Percentiles rank a stretch among this genome's conserved stretches.
These are phyloP conservation scores for Drosophila nigritarsus DNA, from an alignment of 2,888 invertebrate species.

Conservation along the genomic window DNA sequence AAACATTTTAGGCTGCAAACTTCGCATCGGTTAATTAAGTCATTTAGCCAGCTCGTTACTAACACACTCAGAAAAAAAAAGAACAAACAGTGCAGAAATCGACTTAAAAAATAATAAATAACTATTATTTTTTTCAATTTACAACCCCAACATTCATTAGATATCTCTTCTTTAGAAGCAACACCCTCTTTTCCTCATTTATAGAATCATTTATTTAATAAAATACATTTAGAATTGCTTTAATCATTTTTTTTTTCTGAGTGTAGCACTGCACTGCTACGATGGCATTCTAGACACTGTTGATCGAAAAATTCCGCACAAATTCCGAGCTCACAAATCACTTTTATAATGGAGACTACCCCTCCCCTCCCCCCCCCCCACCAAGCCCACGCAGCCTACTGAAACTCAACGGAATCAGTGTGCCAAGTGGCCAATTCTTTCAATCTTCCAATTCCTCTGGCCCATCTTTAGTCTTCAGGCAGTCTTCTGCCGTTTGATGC, in stretches of 20 bases:
- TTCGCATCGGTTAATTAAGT: slow-evolving; percentile 66
- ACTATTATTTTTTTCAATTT: background rate
- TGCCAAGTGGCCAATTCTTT: slow-evolving; percentile 4
- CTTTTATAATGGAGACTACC: slow-evolving; percentile 66
- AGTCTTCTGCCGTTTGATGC: slow-evolving; percentile 27
- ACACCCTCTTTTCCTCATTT: background rate
- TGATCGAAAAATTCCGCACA: slow-evolving; percentile 58
- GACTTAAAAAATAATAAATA: background rate
- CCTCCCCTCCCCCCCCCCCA: background rate
- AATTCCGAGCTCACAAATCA: slow-evolving; percentile 72
- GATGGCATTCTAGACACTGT: slow-evolving; percentile 45
- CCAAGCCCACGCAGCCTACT: background rate
- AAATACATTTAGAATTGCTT: background rate
- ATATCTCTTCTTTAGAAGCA: background rate
- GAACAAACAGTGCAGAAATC: background rate
- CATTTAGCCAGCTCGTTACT: slow-evolving; percentile 78
- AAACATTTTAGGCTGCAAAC: slow-evolving; percentile 57
- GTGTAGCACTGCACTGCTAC: slow-evolving; percentile 1
- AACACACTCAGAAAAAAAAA: slow-evolving; percentile 20
- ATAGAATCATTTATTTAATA: background rate
- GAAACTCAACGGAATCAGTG: background rate
- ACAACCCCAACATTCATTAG: background rate
- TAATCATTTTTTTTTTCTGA: background rate
- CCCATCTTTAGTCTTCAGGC: background rate
- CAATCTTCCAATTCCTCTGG: background rate